A percentile compares a stretch with the other conserved stretches of the same genome.
Conservation (phyloP, 2,888 invertebrate species). For the Eristalis intricaria region DNA sequence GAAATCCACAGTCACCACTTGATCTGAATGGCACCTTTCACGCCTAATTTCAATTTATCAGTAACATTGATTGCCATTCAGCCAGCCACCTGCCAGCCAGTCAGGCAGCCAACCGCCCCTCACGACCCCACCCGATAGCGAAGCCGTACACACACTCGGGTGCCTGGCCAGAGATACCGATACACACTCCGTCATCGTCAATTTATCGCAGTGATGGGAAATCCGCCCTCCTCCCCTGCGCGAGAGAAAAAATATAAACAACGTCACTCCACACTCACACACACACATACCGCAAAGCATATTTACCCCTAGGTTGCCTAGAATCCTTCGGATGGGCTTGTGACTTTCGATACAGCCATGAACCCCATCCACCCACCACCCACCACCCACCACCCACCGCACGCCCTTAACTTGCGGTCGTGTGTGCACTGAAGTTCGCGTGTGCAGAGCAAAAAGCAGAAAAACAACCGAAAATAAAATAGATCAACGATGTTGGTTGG, state of each 20-base stretch:
- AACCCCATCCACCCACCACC: not conserved
- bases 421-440: conserved; percentile 4
- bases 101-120: conserved; percentile 1
- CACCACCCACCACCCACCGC: too few relatives aligned
- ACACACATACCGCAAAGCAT: not conserved
- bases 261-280: not conserved
- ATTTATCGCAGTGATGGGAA: conserved; percentile 27
- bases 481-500: not conserved
- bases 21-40: conserved; percentile 57
- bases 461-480: not conserved
- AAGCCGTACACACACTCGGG: not conserved
- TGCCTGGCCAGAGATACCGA: not conserved
- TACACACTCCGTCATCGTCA: not conserved
- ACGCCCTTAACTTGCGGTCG: not conserved
- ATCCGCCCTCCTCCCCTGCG: not conserved
- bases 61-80: conserved; percentile 59
- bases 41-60: conserved; percentile 67
- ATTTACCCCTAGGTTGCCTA: not conserved
- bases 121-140: not conserved
- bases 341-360: not conserved
- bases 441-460: not conserved
- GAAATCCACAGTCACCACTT: conserved; percentile 51
- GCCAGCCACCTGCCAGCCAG: conserved; percentile 22
- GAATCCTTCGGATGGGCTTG: conserved; percentile 10
- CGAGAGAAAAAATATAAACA: not conserved